Base-by-base conservation (phyloP, 2,888 invertebrate species). In the Rhynchonema sp. region DNA sequence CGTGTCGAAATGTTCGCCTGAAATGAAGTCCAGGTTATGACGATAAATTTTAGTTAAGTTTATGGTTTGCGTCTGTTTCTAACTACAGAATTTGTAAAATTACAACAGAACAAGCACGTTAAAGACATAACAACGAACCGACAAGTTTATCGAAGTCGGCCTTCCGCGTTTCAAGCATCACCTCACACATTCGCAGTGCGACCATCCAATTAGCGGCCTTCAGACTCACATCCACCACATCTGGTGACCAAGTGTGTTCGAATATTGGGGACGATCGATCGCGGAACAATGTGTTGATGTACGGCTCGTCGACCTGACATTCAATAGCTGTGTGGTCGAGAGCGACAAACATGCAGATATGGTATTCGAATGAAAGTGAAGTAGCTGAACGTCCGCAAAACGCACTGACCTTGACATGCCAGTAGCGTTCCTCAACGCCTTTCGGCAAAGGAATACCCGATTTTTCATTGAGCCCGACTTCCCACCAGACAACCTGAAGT, bases 401-500 rank as follows among this genome's bases (percentile, higher is more conserved):
- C 61, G 64, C 3, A 22, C 25, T 52, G 52, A 54, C 9, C 1
- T 6, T 22, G 30, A 61, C 52, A 38, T 56, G 23, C 60, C 60
- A 62, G 25, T 58, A 46, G 3, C 52, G 55, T 25, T 60, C 55
- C 23, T 60, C 29, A 2, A 58, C 23, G 1, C 60, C 56, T 30
- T 30, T 29, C 2, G 29, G 13, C 30, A 30, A 23, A n/a, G 30
- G 56, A 56, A 30, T 56, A 2, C 2, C 30, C 20, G 56, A 30
- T 17, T n/a, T n/a, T 17, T 27, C 26, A 9, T 61, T 58, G 17
- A 70, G 63, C n/a, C 70, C 72, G 57, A 68, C 65, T 54, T 72
- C 70, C 46, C 71, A 59, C 70, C 71, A 70, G 6, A 65, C 65
- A 23, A 72, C 69, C 1, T 61, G 30, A 59, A 72, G 70, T 0